phyloP scores from a whole-genome alignment of 2,797 vertebrate genomes.

The Semotilus atromaculatus region DNA sequence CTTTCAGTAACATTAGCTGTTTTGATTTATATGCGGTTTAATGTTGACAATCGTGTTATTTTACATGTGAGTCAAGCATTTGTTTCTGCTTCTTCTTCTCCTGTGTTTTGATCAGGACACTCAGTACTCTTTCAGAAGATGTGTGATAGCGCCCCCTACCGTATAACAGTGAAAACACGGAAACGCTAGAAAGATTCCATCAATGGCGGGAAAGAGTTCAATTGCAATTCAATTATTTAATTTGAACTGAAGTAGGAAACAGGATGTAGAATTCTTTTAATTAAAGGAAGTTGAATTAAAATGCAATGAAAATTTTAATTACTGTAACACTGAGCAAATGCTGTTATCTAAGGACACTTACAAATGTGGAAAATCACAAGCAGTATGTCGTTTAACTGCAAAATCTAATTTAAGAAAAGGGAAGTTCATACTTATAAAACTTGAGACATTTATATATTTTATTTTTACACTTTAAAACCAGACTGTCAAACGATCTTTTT shows the following conservation, averaged over 20 bases:
- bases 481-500: not conserved
- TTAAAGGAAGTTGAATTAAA: not conserved
- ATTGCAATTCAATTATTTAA: not conserved
- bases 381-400: not conserved
- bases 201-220: not conserved
- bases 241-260: not conserved
- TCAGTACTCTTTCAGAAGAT: no score
- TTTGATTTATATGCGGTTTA: not conserved
- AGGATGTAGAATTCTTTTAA: not conserved
- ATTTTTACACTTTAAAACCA: no score
- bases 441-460: no score
- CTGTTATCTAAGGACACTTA: not conserved
- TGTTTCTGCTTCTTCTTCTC: no score
- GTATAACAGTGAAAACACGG: no score
- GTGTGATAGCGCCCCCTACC: no score
- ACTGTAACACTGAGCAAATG: not conserved
- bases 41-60: not conserved
- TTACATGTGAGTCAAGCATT: no score
- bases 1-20: not conserved
- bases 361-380: not conserved
- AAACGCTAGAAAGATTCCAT: no score
- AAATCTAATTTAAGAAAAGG: not conserved
- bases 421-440: not conserved
- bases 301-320: not conserved
- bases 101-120: no score